Evolutionary conservation across 2,888 invertebrate genomes (phyloP).

Genomic region (Drosophila mercatorum): DNA sequence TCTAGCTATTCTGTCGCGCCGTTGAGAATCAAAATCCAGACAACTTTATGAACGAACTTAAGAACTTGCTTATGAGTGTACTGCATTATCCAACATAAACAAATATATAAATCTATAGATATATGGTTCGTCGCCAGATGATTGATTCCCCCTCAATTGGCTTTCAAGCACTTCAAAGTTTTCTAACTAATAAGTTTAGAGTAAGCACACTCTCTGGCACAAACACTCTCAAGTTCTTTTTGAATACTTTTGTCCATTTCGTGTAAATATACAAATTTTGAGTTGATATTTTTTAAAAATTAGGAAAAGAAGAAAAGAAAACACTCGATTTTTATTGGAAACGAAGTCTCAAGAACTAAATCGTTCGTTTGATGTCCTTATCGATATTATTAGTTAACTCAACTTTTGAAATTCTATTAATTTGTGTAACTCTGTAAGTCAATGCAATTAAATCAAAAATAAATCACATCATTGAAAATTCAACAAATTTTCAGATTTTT

Average conservation of each 20-base stretch:
- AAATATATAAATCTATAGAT: constrained; percentile 4
- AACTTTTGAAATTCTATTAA: constrained; percentile 36
- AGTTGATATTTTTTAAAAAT: constrained; percentile 9
- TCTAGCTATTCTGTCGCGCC: constrained; percentile 49
- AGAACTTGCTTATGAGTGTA: constrained; percentile 13
- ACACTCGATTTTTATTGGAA: neutral
- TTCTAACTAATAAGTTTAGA: neutral
- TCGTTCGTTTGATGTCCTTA: neutral
- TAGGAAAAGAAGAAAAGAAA: neutral
- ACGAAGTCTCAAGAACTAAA: neutral
- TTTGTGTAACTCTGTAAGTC: constrained; percentile 62
- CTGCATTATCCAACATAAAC: neutral
- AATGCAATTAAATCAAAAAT: constrained; percentile 78
- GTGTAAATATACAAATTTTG: constrained; percentile 25
- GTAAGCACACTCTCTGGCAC: constrained; percentile 3
- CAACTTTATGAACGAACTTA: constrained; percentile 48
- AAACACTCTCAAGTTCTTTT: neutral
- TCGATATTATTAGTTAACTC: constrained; percentile 16
- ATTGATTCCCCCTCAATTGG: neutral
- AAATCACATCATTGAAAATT: constrained; percentile 72
- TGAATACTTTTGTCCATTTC: constrained; percentile 5
- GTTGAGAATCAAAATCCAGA: constrained; percentile 65
- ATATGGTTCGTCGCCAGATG: neutral
- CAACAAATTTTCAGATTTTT: neutral
- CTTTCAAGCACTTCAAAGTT: constrained; percentile 5